A percentile compares a stretch with the other conserved stretches of the same genome.
Conservation (phyloP, 1,140 invertebrate genomes). For the Adoxophyes honmai region DNA sequence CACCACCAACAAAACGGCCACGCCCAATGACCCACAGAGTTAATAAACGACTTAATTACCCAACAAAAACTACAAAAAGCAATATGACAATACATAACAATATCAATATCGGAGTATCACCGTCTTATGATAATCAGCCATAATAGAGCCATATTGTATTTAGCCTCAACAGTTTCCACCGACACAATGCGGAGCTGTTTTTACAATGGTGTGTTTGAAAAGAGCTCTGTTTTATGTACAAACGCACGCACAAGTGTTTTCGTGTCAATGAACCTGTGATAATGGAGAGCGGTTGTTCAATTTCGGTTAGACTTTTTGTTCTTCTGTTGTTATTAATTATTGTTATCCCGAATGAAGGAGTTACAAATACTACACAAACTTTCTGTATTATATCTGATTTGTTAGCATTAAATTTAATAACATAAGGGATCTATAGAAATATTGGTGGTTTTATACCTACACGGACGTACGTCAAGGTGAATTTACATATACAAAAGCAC, state of each 20-base stretch:
- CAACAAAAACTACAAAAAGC: constrained; percentile 55
- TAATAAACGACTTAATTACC: constrained; percentile 62
- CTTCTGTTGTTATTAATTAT: too few species aligned
- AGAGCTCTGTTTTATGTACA: constrained; percentile 49
- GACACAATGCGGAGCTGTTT: constrained; percentile 49
- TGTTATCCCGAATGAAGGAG: too few species aligned
- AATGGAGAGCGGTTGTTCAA: constrained; percentile 16
- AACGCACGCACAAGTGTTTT: constrained; percentile 46
- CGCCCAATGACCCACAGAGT: constrained; percentile 60
- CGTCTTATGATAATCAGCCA: constrained; percentile 52
- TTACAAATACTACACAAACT: too few species aligned
- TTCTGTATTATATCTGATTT: too few species aligned
- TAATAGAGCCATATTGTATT: constrained; percentile 50
- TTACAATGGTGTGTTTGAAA: constrained; percentile 58
- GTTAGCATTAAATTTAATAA: too few species aligned
- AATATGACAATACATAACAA: constrained; percentile 12
- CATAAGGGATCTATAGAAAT: too few species aligned
- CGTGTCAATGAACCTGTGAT: constrained; percentile 48
- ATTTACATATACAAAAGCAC: too few species aligned
- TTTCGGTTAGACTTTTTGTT: not conserved
- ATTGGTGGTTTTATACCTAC: too few species aligned
- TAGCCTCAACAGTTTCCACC: constrained; percentile 49
- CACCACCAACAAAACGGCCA: constrained; percentile 29
- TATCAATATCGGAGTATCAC: constrained; percentile 43
- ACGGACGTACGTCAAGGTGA: too few species aligned